phyloP scores from a whole-genome alignment of 2,113 vertebrate genomes.

The Tragelaphus imberbis region DNA sequence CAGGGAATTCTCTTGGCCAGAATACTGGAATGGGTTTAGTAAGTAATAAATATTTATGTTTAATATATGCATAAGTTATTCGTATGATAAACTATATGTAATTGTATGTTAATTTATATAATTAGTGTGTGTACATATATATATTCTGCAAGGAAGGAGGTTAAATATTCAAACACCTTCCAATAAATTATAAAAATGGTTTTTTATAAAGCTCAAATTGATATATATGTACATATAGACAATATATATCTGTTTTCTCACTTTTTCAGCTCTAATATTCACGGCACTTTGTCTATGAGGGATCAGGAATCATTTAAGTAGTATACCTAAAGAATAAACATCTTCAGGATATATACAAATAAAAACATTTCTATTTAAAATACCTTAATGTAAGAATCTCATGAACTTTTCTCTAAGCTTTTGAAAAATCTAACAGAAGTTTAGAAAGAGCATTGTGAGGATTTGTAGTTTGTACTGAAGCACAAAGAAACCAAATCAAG shows the following conservation, averaged over 20 bases:
- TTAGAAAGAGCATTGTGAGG: background rate
- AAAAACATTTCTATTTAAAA: constrained; percentile 31
- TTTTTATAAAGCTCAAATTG: background rate
- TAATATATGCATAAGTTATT: background rate
- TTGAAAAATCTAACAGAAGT: constrained; percentile 24
- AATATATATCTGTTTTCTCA: background rate
- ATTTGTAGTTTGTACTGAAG: background rate
- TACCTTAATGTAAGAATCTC: constrained; percentile 55
- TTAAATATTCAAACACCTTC: background rate
- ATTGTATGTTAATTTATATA: background rate
- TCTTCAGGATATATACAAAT: background rate
- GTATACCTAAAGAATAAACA: background rate
- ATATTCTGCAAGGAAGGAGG: background rate
- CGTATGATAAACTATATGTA: background rate
- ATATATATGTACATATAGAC: background rate
- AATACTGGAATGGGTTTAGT: background rate
- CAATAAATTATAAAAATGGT: background rate
- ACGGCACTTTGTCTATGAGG: background rate
- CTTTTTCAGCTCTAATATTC: background rate
- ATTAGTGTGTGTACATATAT: background rate
- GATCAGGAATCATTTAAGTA: background rate
- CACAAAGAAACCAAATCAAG: background rate
- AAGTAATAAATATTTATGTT: background rate
- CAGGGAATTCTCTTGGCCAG: background rate
- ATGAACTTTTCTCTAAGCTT: constrained; percentile 48